Evolutionary conservation across 1,140 invertebrate species (phyloP), one percentile per base, ranked within the genome.

Genomic region (Cryptotermes secundus): DNA sequence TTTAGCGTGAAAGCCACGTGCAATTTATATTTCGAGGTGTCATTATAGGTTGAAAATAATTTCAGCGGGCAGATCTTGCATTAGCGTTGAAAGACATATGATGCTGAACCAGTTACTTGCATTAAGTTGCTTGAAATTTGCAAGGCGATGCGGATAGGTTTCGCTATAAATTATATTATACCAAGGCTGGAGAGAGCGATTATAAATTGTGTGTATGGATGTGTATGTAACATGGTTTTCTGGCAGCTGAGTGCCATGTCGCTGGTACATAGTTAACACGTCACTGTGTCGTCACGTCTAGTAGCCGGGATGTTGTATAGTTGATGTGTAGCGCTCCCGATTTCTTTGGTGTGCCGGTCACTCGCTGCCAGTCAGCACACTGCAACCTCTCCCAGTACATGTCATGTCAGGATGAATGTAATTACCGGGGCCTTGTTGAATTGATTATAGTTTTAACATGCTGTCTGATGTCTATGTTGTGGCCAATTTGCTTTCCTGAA

Each of bases 391-490:
- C 59, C 59, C 59, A 72, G 59, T 72, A 72, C 59, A 72, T 72
- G 59, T 72, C 59, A 72, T 72, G 59, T 72, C 59, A 72, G 4
- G 59, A 72, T 72, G 59, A 72, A 72, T 72, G 59, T 72, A 72
- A 72, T 72, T 72, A 72, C 59, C 59, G 59, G 59, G 59, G 59
- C 59, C 59, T 72, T 72, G 59, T 72, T 72, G 59, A 72, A 72
- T 72, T 72, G 59, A 72, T 72, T 72, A 72, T 72, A 72, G 59
- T 72, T 72, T 72, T 72, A 72, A 72, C 59, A 72, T 72, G 59
- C 59, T 72, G 59, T 72, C 59, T 72, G 59, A 72, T 72, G 59
- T 72, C 59, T 72, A 72, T 72, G 59, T 72, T 72, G 59, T 72
- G 59, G 59, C 59, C 59, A 72, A 72, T 72, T 72, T 72, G 59